These are phyloP conservation scores for Leptarthrus brevirostris DNA, from an alignment of 2,888 invertebrate species.

Conservation along the genomic window DNA sequence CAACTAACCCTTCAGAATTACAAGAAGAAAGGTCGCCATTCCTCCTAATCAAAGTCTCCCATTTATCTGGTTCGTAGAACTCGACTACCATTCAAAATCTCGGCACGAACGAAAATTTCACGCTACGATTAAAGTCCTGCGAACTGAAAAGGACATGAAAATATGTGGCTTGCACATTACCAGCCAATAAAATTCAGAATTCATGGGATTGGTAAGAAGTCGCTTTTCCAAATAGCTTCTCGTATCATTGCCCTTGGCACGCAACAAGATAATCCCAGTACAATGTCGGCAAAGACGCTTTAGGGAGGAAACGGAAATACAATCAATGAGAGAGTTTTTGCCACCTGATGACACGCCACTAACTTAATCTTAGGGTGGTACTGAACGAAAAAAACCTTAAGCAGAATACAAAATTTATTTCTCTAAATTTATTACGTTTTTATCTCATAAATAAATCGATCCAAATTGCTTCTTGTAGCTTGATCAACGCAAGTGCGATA, in stretches of 20 bases:
- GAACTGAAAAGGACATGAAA: neutral
- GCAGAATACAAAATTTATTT: slow-evolving; percentile 1
- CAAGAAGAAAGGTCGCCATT: too few relatives aligned
- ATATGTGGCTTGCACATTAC: neutral
- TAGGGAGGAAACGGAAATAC: neutral
- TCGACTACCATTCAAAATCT: neutral
- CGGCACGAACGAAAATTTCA: neutral
- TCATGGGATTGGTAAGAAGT: neutral
- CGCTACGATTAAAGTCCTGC: neutral
- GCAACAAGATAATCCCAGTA: too few relatives aligned
- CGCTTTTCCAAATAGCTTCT: too few relatives aligned
- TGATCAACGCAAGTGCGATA: slow-evolving; percentile 3
- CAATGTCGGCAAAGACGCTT: too few relatives aligned
- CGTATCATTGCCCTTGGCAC: too few relatives aligned
- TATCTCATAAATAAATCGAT: slow-evolving; percentile 27
- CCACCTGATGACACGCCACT: neutral
- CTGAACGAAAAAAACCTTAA: neutral
- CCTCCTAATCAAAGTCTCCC: neutral
- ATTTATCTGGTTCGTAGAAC: neutral
- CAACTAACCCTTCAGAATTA: too few relatives aligned
- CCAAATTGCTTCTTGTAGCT: neutral
- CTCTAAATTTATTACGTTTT: slow-evolving; percentile 4
- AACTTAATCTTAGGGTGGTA: neutral
- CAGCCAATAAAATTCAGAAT: neutral
- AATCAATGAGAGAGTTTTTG: neutral